Evolutionary conservation across 1,140 invertebrate species (phyloP).

Genomic region (Diabrotica undecimpunctata): DNA sequence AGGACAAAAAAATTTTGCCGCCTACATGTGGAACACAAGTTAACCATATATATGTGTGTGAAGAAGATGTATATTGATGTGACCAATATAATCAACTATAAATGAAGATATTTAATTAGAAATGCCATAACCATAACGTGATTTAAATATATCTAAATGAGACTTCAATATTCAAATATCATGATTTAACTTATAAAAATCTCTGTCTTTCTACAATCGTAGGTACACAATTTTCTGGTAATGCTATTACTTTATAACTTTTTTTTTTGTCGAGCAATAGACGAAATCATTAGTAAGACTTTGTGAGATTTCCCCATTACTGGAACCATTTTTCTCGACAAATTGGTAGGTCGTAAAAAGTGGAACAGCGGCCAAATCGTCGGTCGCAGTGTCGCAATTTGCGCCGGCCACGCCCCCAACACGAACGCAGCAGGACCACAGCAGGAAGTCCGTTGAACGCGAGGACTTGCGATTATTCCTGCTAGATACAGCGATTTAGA

Average conservation of each 20-base stretch:
- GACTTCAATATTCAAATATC: too few species aligned
- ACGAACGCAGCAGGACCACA: conserved; percentile 25
- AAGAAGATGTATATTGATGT: too few species aligned
- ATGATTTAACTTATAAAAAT: too few species aligned
- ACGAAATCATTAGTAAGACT: background rate
- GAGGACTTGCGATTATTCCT: conserved; percentile 4
- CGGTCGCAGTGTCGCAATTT: conserved; percentile 38
- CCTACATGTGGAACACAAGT: too few species aligned
- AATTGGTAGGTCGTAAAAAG: conserved; percentile 38
- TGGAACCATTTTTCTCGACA: conserved; percentile 15
- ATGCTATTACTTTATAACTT: background rate
- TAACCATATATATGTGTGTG: too few species aligned
- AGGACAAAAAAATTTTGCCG: too few species aligned
- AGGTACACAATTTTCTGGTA: too few species aligned
- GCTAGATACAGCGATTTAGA: background rate
- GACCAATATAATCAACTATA: too few species aligned
- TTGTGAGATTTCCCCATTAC: conserved; percentile 11
- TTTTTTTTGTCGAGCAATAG: background rate
- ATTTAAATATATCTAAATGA: too few species aligned
- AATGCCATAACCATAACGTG: too few species aligned
- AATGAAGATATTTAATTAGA: too few species aligned
- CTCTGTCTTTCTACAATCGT: too few species aligned
- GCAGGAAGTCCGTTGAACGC: background rate
- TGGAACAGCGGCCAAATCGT: conserved; percentile 29
- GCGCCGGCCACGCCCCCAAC: conserved; percentile 32